phyloP scores from a whole-genome alignment of 2,888 invertebrate genomes.

The Andrena camellia region DNA sequence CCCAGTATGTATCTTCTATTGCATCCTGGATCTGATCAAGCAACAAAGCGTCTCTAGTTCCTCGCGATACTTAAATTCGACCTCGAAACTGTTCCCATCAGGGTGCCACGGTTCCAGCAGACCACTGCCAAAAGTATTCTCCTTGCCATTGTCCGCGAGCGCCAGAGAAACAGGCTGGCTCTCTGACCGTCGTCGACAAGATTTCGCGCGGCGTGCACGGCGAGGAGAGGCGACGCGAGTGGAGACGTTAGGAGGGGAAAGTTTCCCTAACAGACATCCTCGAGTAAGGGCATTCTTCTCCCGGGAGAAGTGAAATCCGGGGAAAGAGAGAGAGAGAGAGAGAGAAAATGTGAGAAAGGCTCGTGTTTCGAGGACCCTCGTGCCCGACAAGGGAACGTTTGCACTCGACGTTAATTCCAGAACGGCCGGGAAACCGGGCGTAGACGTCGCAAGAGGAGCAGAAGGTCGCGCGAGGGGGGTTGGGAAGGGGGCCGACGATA shows the following conservation, averaged over 20 bases:
- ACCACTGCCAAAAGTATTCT: neutral
- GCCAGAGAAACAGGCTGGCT: neutral
- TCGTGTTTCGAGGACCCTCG: constrained; percentile 54
- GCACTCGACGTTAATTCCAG: constrained; percentile 66
- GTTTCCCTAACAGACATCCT: constrained; percentile 29
- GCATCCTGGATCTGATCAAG: neutral
- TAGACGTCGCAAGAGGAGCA: constrained; percentile 22
- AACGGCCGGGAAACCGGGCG: constrained; percentile 30
- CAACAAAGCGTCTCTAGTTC: neutral
- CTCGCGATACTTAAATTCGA: neutral
- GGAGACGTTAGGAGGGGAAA: neutral
- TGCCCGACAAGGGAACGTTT: constrained; percentile 49
- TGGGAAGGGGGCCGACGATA: constrained; percentile 20
- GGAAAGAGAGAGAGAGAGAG: neutral
- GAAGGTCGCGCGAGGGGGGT: constrained; percentile 13
- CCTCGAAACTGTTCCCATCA: neutral
- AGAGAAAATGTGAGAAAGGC: constrained; percentile 57
- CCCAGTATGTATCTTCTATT: neutral
- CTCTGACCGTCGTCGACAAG: constrained; percentile 10
- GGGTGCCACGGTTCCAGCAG: neutral
- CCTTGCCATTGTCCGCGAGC: neutral
- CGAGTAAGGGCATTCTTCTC: constrained; percentile 42
- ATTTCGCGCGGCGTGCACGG: neutral
- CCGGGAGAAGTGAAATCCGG: constrained; percentile 42
- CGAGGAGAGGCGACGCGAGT: neutral